A percentile compares a stretch with the other conserved stretches of the same genome.
phyloP scores from a whole-genome alignment of 2,113 vertebrate genomes.

The Daphoenositta chrysoptera region DNA sequence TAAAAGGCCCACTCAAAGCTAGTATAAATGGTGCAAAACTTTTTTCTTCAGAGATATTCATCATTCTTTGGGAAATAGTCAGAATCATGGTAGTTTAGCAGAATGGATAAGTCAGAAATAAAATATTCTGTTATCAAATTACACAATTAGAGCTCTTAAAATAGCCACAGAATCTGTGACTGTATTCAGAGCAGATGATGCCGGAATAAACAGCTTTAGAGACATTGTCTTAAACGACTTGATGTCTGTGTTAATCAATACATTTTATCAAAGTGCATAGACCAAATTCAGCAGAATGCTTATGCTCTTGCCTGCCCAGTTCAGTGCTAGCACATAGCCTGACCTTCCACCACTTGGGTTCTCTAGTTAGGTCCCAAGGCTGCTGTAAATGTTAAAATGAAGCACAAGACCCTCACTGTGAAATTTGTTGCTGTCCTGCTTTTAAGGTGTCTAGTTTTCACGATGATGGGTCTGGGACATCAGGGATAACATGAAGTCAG shows the following conservation, averaged over 20 bases:
- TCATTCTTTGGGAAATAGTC: neutral
- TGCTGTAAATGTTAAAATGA: conserved; percentile 27
- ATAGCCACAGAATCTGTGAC: accelerated
- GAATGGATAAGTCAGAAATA: neutral
- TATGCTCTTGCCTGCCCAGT: neutral
- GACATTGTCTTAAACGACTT: neutral
- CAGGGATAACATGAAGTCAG: neutral
- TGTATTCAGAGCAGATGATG: neutral
- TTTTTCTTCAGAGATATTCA: neutral
- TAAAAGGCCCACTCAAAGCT: neutral
- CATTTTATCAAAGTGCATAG: neutral
- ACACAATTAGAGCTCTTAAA: neutral
- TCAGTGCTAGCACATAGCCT: neutral
- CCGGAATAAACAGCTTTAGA: neutral
- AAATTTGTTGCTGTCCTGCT: neutral
- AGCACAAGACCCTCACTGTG: neutral
- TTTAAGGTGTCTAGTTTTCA: conserved; percentile 24
- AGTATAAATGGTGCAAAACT: neutral
- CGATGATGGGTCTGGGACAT: neutral
- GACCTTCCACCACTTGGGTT: neutral
- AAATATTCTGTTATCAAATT: neutral
- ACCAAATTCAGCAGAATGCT: neutral
- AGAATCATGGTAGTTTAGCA: neutral
- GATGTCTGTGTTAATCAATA: neutral
- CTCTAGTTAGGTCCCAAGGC: neutral